These are phyloP conservation scores for Pterostichus madidus DNA, from an alignment of 2,888 invertebrate genomes.

Conservation along the genomic window DNA sequence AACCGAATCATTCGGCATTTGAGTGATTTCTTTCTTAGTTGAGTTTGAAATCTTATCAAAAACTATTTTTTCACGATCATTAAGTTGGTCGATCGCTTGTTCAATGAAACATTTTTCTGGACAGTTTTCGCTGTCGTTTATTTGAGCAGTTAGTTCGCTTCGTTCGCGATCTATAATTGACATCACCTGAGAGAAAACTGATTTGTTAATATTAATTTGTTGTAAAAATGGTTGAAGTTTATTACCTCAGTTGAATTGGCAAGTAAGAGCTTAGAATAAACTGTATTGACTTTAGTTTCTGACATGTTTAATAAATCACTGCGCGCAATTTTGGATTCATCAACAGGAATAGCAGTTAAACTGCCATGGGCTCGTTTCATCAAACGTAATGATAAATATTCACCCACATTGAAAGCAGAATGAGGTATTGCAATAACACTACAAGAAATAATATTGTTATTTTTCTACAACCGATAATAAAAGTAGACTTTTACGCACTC, in stretches of 20 bases:
- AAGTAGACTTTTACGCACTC: background rate
- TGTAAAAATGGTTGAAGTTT: background rate
- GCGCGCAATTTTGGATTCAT: conserved; percentile 72
- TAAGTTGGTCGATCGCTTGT: conserved; percentile 87
- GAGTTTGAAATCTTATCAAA: conserved; percentile 63
- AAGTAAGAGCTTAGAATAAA: conserved; percentile 88
- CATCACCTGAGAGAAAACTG: conserved; percentile 78
- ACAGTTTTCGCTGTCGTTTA: conserved; percentile 84
- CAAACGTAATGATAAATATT: conserved; percentile 87
- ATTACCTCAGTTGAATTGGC: conserved; percentile 84
- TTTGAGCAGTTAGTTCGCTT: conserved; percentile 82
- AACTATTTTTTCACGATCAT: conserved; percentile 78
- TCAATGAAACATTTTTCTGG: conserved; percentile 93
- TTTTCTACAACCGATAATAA: too few relatives aligned
- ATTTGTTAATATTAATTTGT: background rate
- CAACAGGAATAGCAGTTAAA: conserved; percentile 80
- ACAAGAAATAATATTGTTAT: conserved; percentile 68
- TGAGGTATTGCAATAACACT: conserved; percentile 82
- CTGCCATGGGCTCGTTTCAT: conserved; percentile 84
- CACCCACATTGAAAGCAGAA: conserved; percentile 81
- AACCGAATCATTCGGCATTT: conserved; percentile 7
- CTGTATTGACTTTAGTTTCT: conserved; percentile 78
- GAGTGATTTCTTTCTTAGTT: too few relatives aligned
- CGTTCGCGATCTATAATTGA: conserved; percentile 88
- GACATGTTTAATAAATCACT: conserved; percentile 77